Base-by-base conservation (phyloP, 2,888 invertebrate genomes). In the Netelia melanura region DNA sequence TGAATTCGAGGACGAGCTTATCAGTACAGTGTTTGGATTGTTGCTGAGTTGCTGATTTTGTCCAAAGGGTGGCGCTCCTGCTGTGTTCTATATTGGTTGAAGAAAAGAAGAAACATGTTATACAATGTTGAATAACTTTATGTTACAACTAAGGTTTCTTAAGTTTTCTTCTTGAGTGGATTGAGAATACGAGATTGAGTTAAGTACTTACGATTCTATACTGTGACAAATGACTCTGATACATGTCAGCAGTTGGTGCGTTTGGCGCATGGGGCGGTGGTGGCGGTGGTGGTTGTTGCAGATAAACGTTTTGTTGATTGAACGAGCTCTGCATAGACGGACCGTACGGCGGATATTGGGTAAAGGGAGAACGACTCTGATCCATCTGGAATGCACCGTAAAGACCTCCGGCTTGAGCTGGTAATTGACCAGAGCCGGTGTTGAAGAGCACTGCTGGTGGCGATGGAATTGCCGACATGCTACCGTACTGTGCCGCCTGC, bases 11-110 rank as follows among this genome's bases (percentile, higher is more conserved):
- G 97, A 97, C 86, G 98, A 97, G 56, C 98, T 97, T 88, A 98
- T 98, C 90, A 98, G 96, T 89, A 98, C 97, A 21, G 98, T 98
- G 91, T 97, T 98, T 71, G 97, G 98, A 93, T 97, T 98, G 92
- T 96, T 97, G 87, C 96, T 95, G 88, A 97, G 95, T 91, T 97
- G 97, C 90, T 97, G 97, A 72, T 97, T 97, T 92, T 97, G 97
- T 21, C 97, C 97, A 91, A 97, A 97, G 14, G 97, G 96, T 38
- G 96, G 96, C 62, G 96, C 96, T 56, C 92, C 93, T 3, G 93
- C 92, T 14, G 94, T 90, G 23, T 93, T 93, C 94, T 94, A 80
- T 62, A 5, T 30, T 30, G 0, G 5, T 30, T 64, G 8, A 64
- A 54, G 81, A 30, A 30, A 30, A 30, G 6, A 30, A 30, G 30